These are phyloP conservation scores for Pachliopta kotzebuea DNA, from an alignment of 2,888 invertebrate genomes.

Conservation along the genomic window DNA sequence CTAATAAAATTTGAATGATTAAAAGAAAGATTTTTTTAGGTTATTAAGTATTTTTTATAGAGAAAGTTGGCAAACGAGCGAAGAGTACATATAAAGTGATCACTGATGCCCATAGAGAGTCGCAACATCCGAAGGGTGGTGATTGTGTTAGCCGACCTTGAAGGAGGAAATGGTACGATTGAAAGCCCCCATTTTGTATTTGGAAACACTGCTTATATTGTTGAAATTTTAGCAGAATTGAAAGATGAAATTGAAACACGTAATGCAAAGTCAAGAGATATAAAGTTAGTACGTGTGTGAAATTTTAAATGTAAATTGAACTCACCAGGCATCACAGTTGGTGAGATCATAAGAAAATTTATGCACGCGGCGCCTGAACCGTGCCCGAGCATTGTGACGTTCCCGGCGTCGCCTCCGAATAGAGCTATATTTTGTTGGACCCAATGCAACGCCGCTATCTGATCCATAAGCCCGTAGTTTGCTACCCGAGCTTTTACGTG, in stretches of 20 bases:
- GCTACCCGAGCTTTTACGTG: constrained; percentile 92
- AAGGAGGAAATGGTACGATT: too few relatives aligned
- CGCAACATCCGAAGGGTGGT: too few relatives aligned
- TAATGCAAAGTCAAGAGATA: constrained; percentile 7
- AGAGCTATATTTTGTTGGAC: constrained; percentile 96
- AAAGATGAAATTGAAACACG: not conserved
- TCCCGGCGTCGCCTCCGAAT: constrained; percentile 96
- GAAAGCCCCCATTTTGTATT: too few relatives aligned
- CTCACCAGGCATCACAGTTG: constrained; percentile 89
- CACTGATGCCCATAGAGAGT: too few relatives aligned
- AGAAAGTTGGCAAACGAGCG: too few relatives aligned
- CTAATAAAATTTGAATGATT: too few relatives aligned
- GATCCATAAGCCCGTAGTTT: constrained; percentile 98
- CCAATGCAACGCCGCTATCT: constrained; percentile 98
- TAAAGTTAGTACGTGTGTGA: constrained; percentile 4
- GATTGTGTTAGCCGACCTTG: too few relatives aligned
- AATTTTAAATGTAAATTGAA: constrained; percentile 17
- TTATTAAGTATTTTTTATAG: too few relatives aligned
- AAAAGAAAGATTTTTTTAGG: too few relatives aligned
- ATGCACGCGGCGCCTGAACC: constrained; percentile 98
- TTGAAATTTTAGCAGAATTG: too few relatives aligned
- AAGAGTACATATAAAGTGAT: too few relatives aligned
- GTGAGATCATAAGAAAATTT: constrained; percentile 97
- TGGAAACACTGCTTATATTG: too few relatives aligned
- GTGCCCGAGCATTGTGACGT: constrained; percentile 97